These are phyloP conservation scores for Xestobium rufovillosum DNA, from an alignment of 2,888 invertebrate species.

Conservation along the genomic window DNA sequence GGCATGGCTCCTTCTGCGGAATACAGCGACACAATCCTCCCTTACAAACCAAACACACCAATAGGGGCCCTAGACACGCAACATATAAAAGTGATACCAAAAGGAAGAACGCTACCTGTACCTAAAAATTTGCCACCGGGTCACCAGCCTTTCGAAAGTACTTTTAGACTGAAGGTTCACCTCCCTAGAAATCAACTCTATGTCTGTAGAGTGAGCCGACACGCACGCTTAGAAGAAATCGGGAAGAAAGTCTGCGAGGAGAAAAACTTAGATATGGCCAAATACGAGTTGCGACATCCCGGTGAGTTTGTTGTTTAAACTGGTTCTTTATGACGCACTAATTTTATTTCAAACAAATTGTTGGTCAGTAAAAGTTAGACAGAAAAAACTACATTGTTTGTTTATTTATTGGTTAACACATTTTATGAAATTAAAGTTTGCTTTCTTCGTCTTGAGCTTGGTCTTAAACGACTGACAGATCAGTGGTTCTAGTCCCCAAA, in stretches of 20 bases:
- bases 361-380: too few relatives aligned
- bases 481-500: too few relatives aligned
- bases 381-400: too few relatives aligned
- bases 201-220: constrained; percentile 66
- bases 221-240: constrained; percentile 60
- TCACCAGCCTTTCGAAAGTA: constrained; percentile 56
- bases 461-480: too few relatives aligned
- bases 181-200: constrained; percentile 73
- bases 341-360: constrained; percentile 6
- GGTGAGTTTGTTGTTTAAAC: constrained; percentile 43
- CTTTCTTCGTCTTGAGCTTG: too few relatives aligned
- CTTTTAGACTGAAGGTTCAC: constrained; percentile 56
- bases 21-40: constrained; percentile 47
- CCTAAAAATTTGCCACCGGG: constrained; percentile 27
- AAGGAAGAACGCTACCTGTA: constrained; percentile 26
- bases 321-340: background rate
- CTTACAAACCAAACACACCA: constrained; percentile 67
- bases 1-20: constrained; percentile 47
- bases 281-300: constrained; percentile 73
- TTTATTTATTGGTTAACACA: too few relatives aligned
- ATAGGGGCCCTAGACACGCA: constrained; percentile 55
- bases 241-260: constrained; percentile 66
- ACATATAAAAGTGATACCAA: constrained; percentile 39
- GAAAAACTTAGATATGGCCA: constrained; percentile 63
- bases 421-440: too few relatives aligned